Conservation (phyloP, 1,140 invertebrate genomes). For the Chrysoperla carnea region DNA sequence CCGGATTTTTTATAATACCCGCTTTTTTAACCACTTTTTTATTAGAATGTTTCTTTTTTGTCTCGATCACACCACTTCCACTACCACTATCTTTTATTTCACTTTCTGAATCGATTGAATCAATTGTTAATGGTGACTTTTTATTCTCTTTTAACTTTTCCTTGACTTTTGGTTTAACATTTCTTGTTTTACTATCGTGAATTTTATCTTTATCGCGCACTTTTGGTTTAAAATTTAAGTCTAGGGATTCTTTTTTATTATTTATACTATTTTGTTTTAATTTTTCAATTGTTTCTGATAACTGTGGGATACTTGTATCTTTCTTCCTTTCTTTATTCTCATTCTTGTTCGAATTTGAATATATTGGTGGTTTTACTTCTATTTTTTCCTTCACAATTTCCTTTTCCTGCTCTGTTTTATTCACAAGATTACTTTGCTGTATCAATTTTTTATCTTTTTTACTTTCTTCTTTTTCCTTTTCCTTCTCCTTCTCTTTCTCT, state of each 20-base stretch:
- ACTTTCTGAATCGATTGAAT: slow-evolving; percentile 14
- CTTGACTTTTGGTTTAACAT: slow-evolving; percentile 15
- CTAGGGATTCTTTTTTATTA: slow-evolving; percentile 21
- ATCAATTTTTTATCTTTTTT: slow-evolving; percentile 20
- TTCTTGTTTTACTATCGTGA: slow-evolving; percentile 9
- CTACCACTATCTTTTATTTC: slow-evolving; percentile 7
- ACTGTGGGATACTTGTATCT: slow-evolving; percentile 32
- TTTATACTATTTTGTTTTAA: slow-evolving; percentile 36
- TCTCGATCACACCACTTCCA: slow-evolving; percentile 11
- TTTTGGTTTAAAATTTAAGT: slow-evolving; percentile 5
- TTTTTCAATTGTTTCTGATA: slow-evolving; percentile 41
- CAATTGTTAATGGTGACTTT: slow-evolving; percentile 13
- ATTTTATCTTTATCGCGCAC: not conserved
- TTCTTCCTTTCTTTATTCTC: slow-evolving; percentile 23
- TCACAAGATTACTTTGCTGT: slow-evolving; percentile 8
- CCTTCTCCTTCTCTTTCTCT: slow-evolving; percentile 4
- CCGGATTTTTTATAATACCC: slow-evolving; percentile 8
- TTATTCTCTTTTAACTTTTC: slow-evolving; percentile 16
- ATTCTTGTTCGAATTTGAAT: slow-evolving; percentile 10
- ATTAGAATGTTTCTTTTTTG: slow-evolving; percentile 11
- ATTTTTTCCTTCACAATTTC: slow-evolving; percentile 16
- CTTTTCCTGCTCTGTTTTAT: slow-evolving; percentile 19
- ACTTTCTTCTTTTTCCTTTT: slow-evolving; percentile 10
- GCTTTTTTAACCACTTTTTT: slow-evolving; percentile 11
- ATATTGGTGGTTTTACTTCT: slow-evolving; percentile 22